Percentiles rank a stretch among this genome's conserved stretches.
Evolutionary conservation across 2,113 vertebrate species (phyloP).

Genomic region (Numenius arquata): DNA sequence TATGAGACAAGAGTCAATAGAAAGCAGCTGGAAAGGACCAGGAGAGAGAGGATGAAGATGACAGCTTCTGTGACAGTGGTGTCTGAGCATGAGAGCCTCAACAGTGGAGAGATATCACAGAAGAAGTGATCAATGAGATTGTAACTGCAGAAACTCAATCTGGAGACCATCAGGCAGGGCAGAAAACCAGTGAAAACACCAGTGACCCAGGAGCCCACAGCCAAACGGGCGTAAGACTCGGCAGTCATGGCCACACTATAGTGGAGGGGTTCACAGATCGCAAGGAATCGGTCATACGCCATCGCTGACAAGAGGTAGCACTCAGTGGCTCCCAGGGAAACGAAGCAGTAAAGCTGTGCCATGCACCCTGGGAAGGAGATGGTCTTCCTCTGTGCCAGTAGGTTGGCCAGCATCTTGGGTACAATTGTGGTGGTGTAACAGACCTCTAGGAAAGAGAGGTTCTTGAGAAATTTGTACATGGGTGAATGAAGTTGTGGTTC

Average conservation of each 20-base stretch:
- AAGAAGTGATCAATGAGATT: slow-evolving; percentile 45
- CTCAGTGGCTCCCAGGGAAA: slow-evolving; percentile 22
- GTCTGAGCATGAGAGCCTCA: slow-evolving; percentile 33
- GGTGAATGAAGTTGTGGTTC: neutral
- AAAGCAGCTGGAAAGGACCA: slow-evolving; percentile 1
- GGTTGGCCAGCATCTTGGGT: slow-evolving; percentile 21
- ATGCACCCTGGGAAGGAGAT: neutral
- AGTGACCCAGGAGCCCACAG: neutral
- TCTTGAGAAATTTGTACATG: slow-evolving; percentile 51
- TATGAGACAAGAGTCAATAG: slow-evolving; percentile 40
- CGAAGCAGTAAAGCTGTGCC: slow-evolving; percentile 40
- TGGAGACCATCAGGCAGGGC: neutral
- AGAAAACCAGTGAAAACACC: slow-evolving; percentile 20
- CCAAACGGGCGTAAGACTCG: neutral
- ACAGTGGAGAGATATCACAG: slow-evolving; percentile 29
- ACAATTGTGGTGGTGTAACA: slow-evolving; percentile 14
- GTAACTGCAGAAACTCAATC: slow-evolving; percentile 17
- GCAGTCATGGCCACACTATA: neutral
- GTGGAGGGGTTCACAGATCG: neutral
- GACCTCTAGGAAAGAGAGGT: slow-evolving; percentile 33
- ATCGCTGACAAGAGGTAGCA: slow-evolving; percentile 45
- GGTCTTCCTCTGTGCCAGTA: neutral
- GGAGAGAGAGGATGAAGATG: neutral
- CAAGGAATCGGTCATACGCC: slow-evolving; percentile 8
- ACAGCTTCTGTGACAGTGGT: neutral